phyloP scores from a whole-genome alignment of 2,113 vertebrate species.

The Hirundichthys speculiger region DNA sequence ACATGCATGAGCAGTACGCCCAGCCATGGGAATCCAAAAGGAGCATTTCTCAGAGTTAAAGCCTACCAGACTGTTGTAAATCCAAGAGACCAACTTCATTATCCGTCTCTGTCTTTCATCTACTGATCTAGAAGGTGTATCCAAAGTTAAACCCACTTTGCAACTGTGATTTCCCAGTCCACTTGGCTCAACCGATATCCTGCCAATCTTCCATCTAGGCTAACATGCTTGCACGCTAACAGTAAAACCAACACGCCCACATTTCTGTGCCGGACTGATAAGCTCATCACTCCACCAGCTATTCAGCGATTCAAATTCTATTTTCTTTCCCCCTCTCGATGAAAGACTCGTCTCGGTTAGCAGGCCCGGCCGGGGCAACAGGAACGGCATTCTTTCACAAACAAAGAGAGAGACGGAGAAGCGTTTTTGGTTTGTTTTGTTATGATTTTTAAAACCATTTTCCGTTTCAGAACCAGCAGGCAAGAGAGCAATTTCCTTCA shows the following conservation, averaged over 20 bases:
- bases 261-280: conserved; percentile 43
- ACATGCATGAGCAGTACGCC: conserved; percentile 5
- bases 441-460: conserved; percentile 55
- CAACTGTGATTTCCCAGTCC: conserved; percentile 5
- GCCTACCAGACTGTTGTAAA: background rate
- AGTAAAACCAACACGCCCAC: conserved; percentile 32
- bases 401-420: conserved; percentile 34
- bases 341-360: conserved; percentile 18
- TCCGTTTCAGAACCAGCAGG: conserved; percentile 58
- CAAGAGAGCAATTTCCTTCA: conserved; percentile 68
- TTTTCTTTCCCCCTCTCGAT: conserved; percentile 15
- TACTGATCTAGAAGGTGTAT: conserved; percentile 10
- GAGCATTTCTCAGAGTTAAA: conserved; percentile 13
- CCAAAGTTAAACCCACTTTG: conserved; percentile 31
- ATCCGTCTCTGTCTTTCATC: conserved; percentile 15
- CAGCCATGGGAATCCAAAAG: conserved; percentile 9
- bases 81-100: conserved; percentile 10
- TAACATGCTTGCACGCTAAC: conserved; percentile 19
- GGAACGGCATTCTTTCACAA: conserved; percentile 29
- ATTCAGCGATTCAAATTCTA: conserved; percentile 4
- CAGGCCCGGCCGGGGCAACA: conserved; percentile 6
- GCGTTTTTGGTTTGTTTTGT: conserved; percentile 55
- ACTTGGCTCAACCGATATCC: conserved; percentile 9
- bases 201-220: conserved; percentile 21
- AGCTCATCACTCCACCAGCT: conserved; percentile 40